Conservation (phyloP, 1,140 invertebrate genomes). For the Camponotus pennsylvanicus region DNA sequence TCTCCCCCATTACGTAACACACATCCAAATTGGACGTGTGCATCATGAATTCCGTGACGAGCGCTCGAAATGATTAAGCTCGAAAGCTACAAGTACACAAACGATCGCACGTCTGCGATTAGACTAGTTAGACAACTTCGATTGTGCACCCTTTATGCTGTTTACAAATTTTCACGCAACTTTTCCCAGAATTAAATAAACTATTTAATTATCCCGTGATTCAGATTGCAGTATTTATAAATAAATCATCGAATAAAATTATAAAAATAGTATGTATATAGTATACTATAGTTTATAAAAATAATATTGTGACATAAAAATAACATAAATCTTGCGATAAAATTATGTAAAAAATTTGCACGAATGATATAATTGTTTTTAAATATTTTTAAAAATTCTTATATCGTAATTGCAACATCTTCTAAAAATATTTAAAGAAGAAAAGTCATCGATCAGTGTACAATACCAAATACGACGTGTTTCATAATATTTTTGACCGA, state of each 20-base stretch:
- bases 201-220: neutral
- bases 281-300: too few relatives aligned
- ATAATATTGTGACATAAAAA: too few relatives aligned
- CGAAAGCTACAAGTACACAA: neutral
- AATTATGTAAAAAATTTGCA: too few relatives aligned
- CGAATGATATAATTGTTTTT: too few relatives aligned
- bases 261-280: too few relatives aligned
- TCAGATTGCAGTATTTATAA: too few relatives aligned
- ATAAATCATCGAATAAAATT: neutral
- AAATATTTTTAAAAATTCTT: neutral
- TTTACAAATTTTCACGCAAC: neutral
- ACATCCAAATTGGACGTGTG: slow-evolving; percentile 17
- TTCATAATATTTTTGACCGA: slow-evolving; percentile 10
- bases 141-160: neutral
- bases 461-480: neutral
- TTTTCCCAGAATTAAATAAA: neutral
- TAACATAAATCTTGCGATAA: too few relatives aligned
- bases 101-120: neutral
- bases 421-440: neutral
- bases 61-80: neutral
- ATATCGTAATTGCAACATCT: neutral
- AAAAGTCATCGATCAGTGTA: neutral
- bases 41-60: slow-evolving; percentile 1
- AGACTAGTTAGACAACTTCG: neutral
- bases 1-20: slow-evolving; percentile 30